Evolutionary conservation across 2,888 invertebrate species (phyloP), one percentile per base, ranked within the genome.

Genomic region (Polyommatus iphigenia): DNA sequence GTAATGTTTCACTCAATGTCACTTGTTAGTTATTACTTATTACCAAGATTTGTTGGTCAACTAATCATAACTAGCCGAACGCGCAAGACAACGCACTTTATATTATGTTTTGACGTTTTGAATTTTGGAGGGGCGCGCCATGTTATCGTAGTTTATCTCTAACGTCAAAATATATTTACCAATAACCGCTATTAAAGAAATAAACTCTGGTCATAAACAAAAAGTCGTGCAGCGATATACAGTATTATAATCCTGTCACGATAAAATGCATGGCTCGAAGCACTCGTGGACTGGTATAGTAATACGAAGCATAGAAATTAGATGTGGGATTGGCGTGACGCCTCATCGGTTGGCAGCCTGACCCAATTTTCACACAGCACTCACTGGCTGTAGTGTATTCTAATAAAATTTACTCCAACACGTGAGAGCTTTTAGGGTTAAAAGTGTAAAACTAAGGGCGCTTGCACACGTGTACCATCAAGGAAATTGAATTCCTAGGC

Each of bases 381-480:
- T 67, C 13, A 15, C 67, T 67, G 29, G 13, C 15, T 67, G 67
- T 18, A 67, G 29, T 67, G 6, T 67, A 67, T 67, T 29, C 29
- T 67, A 67, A 67, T 67, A 67, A 67, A 29, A 67, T 67, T 67
- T 67, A 67, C 67, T 67, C 10, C 62, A 32, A 32, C 29, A 67
- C 29, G 67, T 29, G 29, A 67, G 29, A 67, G 67, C 67, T 67
- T 67, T 67, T 32, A 67, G 67, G 29, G 67, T 67, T 67, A 67
- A 67, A 32, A 67, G 67, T 18, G 67, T 29, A 32, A 67, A 67
- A 15, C 15, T 67, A 15, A 67, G 59, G 59, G 7, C n/a, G 20
- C 8, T 15, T 15, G 20, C 59, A 59, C 59, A 59, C 8, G n/a
- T 59, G 10, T 41, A 41, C n/a, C 6, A 59, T 7, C 6, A 7